These are phyloP conservation scores for Isaurus tuberculatus DNA, from an alignment of 92 coral and sea anemone genomes.

Conservation along the genomic window DNA sequence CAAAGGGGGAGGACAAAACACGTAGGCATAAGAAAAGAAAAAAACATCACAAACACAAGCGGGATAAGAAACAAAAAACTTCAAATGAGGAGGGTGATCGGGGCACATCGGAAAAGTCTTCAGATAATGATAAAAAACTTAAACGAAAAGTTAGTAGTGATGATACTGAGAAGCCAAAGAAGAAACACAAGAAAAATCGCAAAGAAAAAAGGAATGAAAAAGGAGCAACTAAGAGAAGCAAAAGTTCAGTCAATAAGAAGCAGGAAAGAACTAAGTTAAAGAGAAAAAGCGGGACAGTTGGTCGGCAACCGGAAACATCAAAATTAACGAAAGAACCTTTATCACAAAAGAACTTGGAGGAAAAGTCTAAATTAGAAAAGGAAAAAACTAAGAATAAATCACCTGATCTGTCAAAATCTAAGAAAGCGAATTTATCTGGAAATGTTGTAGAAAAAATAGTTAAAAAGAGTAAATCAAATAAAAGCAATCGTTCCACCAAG, in stretches of 20 bases:
- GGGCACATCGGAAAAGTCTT: constrained; percentile 29
- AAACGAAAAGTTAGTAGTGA: constrained; percentile 55
- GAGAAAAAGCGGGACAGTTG: neutral
- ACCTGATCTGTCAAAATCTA: constrained; percentile 27
- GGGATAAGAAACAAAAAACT: constrained; percentile 76
- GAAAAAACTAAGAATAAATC: constrained; percentile 2
- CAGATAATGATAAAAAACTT: constrained; percentile 36
- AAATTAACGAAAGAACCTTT: neutral
- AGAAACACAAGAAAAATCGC: constrained; percentile 55
- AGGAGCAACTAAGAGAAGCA: constrained; percentile 39
- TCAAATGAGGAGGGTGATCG: constrained; percentile 42
- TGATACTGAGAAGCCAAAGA: constrained; percentile 61
- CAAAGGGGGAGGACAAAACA: constrained; percentile 61
- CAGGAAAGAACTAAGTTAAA: constrained; percentile 7
- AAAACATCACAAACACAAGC: constrained; percentile 85
- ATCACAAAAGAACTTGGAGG: constrained; percentile 7
- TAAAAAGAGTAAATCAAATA: constrained; percentile 26
- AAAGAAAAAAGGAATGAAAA: constrained; percentile 31
- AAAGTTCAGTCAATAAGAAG: neutral
- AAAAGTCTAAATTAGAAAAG: constrained; percentile 5
- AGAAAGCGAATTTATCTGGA: constrained; percentile 31
- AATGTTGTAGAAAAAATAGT: neutral
- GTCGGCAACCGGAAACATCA: neutral
- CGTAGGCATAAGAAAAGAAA: constrained; percentile 84
- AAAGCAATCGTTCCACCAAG: constrained; percentile 8